Conservation (phyloP, 2,888 invertebrate species). For the Ormyrus labotus region DNA sequence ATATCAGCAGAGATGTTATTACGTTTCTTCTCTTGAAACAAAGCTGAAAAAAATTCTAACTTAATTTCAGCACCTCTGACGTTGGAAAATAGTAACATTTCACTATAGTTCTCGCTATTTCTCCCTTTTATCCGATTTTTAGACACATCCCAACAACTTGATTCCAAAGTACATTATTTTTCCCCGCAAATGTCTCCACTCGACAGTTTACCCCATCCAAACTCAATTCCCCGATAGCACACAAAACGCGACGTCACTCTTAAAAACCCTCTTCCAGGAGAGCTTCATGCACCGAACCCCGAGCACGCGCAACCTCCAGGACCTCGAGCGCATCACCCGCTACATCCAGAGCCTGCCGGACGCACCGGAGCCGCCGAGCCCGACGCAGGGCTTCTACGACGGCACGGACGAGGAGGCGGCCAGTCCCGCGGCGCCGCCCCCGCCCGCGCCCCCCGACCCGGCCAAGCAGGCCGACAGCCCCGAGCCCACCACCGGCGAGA, state of each 20-base stretch:
- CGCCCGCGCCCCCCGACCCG: slow-evolving; percentile 70
- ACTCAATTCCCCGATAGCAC: too few relatives aligned
- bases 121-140: too few relatives aligned
- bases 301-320: slow-evolving; percentile 48
- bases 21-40: too few relatives aligned
- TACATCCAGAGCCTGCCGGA: slow-evolving; percentile 73
- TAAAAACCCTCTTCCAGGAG: slow-evolving; percentile 12
- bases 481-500: slow-evolving; percentile 71
- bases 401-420: slow-evolving; percentile 39
- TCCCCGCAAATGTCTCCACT: too few relatives aligned
- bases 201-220: too few relatives aligned
- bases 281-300: slow-evolving; percentile 33
- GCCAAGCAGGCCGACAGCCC: slow-evolving; percentile 21
- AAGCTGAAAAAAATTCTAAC: too few relatives aligned
- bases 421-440: slow-evolving; percentile 65
- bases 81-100: too few relatives aligned
- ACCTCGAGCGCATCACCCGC: slow-evolving; percentile 50
- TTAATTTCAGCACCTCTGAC: too few relatives aligned
- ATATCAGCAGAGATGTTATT: too few relatives aligned
- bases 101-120: too few relatives aligned
- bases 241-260: neutral
- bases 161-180: too few relatives aligned
- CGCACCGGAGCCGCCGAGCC: slow-evolving; percentile 55
- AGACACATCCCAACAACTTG: too few relatives aligned
- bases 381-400: slow-evolving; percentile 34